Evolutionary conservation across 2,888 invertebrate genomes (phyloP).

Genomic region (Apodemia duryi): DNA sequence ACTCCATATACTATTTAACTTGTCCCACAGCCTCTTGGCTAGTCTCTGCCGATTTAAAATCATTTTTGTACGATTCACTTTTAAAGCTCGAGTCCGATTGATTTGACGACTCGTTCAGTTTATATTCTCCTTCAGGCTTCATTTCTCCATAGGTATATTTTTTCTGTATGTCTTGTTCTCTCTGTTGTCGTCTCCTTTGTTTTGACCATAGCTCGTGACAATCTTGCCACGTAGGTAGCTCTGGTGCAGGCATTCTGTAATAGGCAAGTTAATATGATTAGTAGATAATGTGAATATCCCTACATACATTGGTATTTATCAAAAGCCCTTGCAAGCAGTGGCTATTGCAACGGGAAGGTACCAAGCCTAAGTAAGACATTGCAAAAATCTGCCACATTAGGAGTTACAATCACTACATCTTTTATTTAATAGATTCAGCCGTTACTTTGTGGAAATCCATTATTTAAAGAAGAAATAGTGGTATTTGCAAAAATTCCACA

Average conservation of each 20-base stretch:
- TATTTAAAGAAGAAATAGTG: no score
- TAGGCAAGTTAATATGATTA: neutral
- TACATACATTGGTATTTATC: no score
- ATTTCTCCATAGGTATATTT: slow-evolving; percentile 35
- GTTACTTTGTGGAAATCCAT: no score
- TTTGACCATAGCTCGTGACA: slow-evolving; percentile 99
- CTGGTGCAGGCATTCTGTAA: slow-evolving; percentile 88
- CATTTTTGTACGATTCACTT: slow-evolving; percentile 50
- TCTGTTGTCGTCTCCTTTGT: slow-evolving; percentile 90
- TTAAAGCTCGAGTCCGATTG: slow-evolving; percentile 47
- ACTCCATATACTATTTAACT: slow-evolving; percentile 63
- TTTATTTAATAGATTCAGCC: no score
- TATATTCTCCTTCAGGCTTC: slow-evolving; percentile 44
- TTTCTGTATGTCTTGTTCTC: slow-evolving; percentile 83
- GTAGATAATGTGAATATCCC: no score
- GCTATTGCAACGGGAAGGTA: no score
- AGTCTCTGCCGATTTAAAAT: slow-evolving; percentile 52
- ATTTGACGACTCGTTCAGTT: slow-evolving; percentile 41
- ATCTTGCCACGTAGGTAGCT: slow-evolving; percentile 97
- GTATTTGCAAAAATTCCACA: no score
- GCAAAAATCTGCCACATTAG: no score
- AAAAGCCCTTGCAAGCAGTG: no score
- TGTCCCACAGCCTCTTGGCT: slow-evolving; percentile 53
- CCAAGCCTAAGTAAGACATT: no score
- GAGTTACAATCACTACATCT: no score